Evolutionary conservation across 2,797 vertebrate genomes (phyloP).

Genomic region (Stomatorhinus walkeri): DNA sequence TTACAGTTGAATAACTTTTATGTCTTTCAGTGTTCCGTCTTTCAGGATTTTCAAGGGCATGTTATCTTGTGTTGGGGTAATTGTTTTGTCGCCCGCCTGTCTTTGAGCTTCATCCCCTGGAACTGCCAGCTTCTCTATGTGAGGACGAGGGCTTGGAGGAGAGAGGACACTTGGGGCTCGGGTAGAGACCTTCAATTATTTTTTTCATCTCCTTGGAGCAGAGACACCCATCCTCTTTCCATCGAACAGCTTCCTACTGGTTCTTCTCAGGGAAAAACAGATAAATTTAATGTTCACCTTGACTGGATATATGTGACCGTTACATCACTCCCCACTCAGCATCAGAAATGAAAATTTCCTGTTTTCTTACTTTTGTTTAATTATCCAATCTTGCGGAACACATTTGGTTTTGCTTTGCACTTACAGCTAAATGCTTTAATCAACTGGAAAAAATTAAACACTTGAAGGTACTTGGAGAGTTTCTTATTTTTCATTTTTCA

Average conservation of each 20-base stretch:
- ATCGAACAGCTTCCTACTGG: constrained; percentile 33
- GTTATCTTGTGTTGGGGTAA: constrained; percentile 34
- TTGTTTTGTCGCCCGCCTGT: constrained; percentile 29
- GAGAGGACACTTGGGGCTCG: constrained; percentile 29
- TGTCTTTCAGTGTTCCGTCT: neutral
- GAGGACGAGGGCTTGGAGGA: constrained; percentile 15
- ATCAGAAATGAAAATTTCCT: constrained; percentile 15
- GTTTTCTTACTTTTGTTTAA: neutral
- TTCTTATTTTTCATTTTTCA: constrained; percentile 23
- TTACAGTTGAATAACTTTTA: constrained; percentile 12
- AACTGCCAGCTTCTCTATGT: constrained; percentile 33
- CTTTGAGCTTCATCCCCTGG: constrained; percentile 39
- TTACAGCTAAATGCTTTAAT: constrained; percentile 23
- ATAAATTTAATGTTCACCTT: constrained; percentile 25
- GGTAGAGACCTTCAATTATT: constrained; percentile 35
- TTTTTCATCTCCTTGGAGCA: constrained; percentile 44
- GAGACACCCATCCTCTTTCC: constrained; percentile 25
- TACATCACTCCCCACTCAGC: constrained; percentile 18
- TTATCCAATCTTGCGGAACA: neutral
- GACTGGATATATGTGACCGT: neutral
- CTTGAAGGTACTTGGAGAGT: constrained; percentile 4
- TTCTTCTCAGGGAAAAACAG: constrained; percentile 26
- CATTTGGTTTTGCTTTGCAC: constrained; percentile 17
- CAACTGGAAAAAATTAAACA: constrained; percentile 16
- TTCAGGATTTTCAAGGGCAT: constrained; percentile 45